phyloP scores from a whole-genome alignment of 2,888 invertebrate species.

The Herminia tarsipennalis region DNA sequence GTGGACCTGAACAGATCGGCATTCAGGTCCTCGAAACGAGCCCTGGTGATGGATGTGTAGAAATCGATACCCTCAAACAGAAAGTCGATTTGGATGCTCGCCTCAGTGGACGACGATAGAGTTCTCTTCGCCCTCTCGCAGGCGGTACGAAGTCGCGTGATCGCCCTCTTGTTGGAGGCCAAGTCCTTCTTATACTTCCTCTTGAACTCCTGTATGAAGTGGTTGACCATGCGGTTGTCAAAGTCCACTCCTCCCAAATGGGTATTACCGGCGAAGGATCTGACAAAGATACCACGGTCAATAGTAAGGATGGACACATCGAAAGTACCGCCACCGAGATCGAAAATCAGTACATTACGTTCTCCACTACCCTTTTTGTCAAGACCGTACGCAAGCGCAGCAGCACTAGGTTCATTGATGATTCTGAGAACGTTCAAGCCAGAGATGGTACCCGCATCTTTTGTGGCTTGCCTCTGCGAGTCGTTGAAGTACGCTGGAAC shows the following conservation, averaged over 20 bases:
- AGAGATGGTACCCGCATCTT: conserved; percentile 96
- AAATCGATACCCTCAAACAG: conserved; percentile 98
- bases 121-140: conserved; percentile 96
- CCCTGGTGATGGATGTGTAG: conserved; percentile 97
- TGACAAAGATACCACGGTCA: conserved; percentile 97
- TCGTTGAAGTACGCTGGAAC: conserved; percentile 97
- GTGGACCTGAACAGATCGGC: conserved; percentile 98
- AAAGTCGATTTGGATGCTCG: conserved; percentile 97
- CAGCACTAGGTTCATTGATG: too few species aligned
- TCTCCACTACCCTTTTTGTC: too few species aligned
- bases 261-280: conserved; percentile 97
- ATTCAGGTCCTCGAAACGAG: conserved; percentile 98
- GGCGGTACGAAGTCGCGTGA: conserved; percentile 96
- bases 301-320: conserved; percentile 98
- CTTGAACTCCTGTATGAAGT: conserved; percentile 96
- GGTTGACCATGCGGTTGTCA: conserved; percentile 95
- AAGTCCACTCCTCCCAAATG: conserved; percentile 97
- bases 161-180: conserved; percentile 94
- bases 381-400: too few species aligned
- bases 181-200: conserved; percentile 97
- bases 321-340: too few species aligned
- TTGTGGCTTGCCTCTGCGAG: conserved; percentile 96
- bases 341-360: too few species aligned
- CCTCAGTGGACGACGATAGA: conserved; percentile 94
- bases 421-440: conserved; percentile 96